Evolutionary conservation across 2,113 vertebrate species (phyloP).

Genomic region (Scalopus aquaticus): DNA sequence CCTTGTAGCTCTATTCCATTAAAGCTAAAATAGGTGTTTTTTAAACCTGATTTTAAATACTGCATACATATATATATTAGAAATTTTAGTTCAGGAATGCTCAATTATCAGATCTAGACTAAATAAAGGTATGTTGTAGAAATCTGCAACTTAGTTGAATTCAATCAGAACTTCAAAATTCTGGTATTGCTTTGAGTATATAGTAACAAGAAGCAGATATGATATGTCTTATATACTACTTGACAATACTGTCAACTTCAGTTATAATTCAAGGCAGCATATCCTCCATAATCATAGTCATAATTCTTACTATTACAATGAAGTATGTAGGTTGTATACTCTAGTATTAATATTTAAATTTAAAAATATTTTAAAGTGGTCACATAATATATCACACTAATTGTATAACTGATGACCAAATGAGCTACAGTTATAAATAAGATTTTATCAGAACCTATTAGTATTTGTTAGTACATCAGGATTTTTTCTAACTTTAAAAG

Average conservation of each 20-base stretch:
- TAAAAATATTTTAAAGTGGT: conserved; percentile 6
- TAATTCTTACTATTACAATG: not conserved
- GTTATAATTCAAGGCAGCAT: not conserved
- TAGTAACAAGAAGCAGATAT: conserved; percentile 16
- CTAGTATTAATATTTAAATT: not conserved
- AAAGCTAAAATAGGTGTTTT: not conserved
- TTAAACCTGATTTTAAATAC: not conserved
- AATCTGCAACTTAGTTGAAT: not conserved
- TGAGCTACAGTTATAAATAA: not conserved
- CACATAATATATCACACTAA: not conserved
- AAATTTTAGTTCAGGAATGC: not conserved
- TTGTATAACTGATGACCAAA: conserved; percentile 6
- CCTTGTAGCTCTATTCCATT: not conserved
- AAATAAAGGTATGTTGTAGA: not conserved
- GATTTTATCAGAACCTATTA: not conserved
- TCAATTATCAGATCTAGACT: not conserved
- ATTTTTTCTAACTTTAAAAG: not conserved
- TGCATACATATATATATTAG: not conserved
- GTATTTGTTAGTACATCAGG: not conserved
- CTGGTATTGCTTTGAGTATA: not conserved
- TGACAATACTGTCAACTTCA: not conserved
- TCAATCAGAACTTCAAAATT: not conserved
- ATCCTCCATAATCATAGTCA: not conserved
- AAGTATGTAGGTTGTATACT: too few relatives aligned
- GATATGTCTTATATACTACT: not conserved